Evolutionary conservation across 2,888 invertebrate species (phyloP).

Genomic region (Noctua fimbriata): DNA sequence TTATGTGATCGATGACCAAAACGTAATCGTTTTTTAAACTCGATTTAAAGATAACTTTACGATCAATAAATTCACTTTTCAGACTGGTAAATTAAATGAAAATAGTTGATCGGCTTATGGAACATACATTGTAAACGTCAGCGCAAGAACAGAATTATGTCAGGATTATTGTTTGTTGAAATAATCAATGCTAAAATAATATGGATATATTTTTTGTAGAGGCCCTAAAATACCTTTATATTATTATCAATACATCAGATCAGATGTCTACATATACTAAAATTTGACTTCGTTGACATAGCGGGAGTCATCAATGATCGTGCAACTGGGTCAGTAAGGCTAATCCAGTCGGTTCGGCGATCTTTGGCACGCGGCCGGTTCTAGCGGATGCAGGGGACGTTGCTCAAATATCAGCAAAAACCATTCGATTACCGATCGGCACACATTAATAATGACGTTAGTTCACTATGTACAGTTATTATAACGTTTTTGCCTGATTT

Average conservation of each 20-base stretch:
- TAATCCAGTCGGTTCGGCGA: constrained; percentile 38
- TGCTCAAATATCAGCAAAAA: constrained; percentile 67
- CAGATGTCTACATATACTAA: not conserved
- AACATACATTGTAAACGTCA: constrained; percentile 24
- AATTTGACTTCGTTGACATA: constrained; percentile 3
- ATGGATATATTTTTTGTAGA: not conserved
- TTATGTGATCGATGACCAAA: constrained; percentile 43
- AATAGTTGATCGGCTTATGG: not conserved
- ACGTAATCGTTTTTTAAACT: constrained; percentile 50
- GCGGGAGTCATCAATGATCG: constrained; percentile 27
- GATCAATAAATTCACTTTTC: constrained; percentile 46
- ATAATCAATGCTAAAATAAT: not conserved
- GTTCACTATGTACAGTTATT: constrained; percentile 46
- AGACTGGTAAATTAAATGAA: constrained; percentile 23
- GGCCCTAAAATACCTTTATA: not conserved
- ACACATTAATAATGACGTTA: constrained; percentile 59
- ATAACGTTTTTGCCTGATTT: constrained; percentile 35
- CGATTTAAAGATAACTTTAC: constrained; percentile 43
- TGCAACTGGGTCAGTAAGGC: constrained; percentile 49
- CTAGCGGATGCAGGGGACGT: constrained; percentile 61
- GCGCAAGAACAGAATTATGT: not conserved
- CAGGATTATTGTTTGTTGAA: not conserved
- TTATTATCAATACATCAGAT: not conserved
- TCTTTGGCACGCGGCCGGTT: constrained; percentile 53
- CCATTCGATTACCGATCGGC: constrained; percentile 55